Conservation (phyloP, 2,888 invertebrate genomes). For the Gymnoscelis rufifasciata region DNA sequence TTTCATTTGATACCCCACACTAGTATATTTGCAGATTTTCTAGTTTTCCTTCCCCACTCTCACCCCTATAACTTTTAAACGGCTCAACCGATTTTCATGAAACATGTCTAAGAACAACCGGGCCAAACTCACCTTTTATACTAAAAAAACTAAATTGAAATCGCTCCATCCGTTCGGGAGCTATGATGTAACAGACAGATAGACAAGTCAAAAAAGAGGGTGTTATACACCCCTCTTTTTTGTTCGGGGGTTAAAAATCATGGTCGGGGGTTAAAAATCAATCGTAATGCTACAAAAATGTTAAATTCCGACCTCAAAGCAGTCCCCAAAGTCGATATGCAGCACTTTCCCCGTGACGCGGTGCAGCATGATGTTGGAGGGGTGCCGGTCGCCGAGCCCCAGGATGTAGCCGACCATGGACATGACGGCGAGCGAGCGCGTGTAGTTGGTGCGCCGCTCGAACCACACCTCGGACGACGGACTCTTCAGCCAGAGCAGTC, state of each 20-base stretch:
- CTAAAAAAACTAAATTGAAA: too few relatives aligned
- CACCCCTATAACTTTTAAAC: too few relatives aligned
- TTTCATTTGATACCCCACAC: too few relatives aligned
- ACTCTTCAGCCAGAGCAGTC: constrained; percentile 97
- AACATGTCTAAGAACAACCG: too few relatives aligned
- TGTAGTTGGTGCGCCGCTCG: constrained; percentile 97
- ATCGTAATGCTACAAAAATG: background rate
- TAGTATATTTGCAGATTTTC: too few relatives aligned
- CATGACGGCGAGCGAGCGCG: constrained; percentile 98
- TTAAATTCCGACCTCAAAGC: constrained; percentile 88
- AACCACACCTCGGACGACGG: constrained; percentile 99
- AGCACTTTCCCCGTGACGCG: constrained; percentile 97
- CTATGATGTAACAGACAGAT: too few relatives aligned
- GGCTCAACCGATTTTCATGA: too few relatives aligned
- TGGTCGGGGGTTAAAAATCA: background rate
- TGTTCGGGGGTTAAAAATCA: background rate
- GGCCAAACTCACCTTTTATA: too few relatives aligned
- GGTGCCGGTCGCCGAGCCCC: constrained; percentile 98
- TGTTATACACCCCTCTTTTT: too few relatives aligned
- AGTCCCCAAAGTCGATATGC: constrained; percentile 99
- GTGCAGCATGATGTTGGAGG: constrained; percentile 98
- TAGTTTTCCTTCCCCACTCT: too few relatives aligned
- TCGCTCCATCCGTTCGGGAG: too few relatives aligned
- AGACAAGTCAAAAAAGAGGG: too few relatives aligned
- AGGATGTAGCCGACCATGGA: constrained; percentile 99